These are phyloP conservation scores for Luidia sarsii DNA, from an alignment of 53 echinoderm and acorn worm genomes.

Conservation along the genomic window DNA sequence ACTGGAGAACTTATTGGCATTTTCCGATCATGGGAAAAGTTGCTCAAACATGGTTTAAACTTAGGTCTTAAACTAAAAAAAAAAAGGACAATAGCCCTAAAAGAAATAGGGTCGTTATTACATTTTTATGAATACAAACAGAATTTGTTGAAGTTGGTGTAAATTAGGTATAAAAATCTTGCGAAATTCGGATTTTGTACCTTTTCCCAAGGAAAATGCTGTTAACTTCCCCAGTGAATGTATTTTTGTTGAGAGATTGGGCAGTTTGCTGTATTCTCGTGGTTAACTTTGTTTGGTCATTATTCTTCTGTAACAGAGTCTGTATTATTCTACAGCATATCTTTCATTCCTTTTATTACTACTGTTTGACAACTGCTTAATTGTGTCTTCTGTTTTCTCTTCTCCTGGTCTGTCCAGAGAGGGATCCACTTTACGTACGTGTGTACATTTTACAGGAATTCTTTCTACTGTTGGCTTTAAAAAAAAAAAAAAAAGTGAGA, in stretches of 20 bases:
- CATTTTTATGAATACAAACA: no score
- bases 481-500: no score
- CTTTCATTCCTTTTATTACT: slow-evolving; percentile 48
- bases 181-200: no score
- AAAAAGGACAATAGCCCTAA: no score
- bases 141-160: not conserved
- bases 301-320: slow-evolving; percentile 39
- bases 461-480: not conserved
- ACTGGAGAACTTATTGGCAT: slow-evolving; percentile 43
- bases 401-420: not conserved
- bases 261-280: not conserved
- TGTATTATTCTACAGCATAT: slow-evolving; percentile 41
- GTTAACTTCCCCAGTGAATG: slow-evolving; percentile 17
- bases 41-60: no score
- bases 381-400: slow-evolving; percentile 23
- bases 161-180: not conserved
- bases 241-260: slow-evolving; percentile 13
- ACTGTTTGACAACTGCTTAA: slow-evolving; percentile 48
- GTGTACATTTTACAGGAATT: slow-evolving; percentile 41
- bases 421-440: slow-evolving; percentile 36
- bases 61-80: no score
- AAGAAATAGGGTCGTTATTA: no score
- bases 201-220: not conserved
- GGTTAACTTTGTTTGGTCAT: not conserved
- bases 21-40: no score